These are phyloP conservation scores for Setophaga kirtlandii DNA, from an alignment of 2,113 vertebrate species.

Conservation along the genomic window DNA sequence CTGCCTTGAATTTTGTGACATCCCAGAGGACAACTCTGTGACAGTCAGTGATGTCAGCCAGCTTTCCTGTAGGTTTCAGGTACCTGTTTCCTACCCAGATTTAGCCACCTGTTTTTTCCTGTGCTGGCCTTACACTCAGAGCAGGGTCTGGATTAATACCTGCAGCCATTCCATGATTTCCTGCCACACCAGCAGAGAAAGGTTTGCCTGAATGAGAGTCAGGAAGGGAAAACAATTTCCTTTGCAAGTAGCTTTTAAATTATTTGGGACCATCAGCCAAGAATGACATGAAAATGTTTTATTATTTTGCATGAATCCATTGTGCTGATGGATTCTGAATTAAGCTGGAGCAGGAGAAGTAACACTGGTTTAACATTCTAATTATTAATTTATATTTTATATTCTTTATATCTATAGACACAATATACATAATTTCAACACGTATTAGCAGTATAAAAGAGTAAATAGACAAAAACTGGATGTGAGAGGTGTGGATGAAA, in stretches of 20 bases:
- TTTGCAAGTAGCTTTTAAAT: neutral
- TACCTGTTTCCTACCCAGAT: neutral
- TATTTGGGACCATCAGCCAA: neutral
- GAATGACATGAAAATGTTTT: neutral
- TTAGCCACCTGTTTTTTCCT: neutral
- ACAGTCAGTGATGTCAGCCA: neutral
- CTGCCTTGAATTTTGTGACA: neutral
- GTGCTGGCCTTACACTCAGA: neutral
- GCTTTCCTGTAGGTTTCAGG: neutral
- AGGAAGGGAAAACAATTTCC: neutral
- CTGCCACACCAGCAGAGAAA: neutral
- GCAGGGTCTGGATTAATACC: neutral
- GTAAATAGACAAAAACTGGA: neutral
- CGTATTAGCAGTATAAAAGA: neutral
- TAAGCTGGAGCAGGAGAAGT: neutral
- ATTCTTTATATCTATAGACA: neutral
- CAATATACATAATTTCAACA: neutral
- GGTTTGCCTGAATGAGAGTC: neutral
- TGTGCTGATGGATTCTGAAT: neutral
- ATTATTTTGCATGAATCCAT: neutral
- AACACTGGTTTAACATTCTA: neutral
- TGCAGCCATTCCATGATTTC: neutral
- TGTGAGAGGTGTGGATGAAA: neutral
- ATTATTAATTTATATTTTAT: neutral
- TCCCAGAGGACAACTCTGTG: neutral